Conservation (phyloP, 2,113 vertebrate species). For the Nesoenas mayeri region DNA sequence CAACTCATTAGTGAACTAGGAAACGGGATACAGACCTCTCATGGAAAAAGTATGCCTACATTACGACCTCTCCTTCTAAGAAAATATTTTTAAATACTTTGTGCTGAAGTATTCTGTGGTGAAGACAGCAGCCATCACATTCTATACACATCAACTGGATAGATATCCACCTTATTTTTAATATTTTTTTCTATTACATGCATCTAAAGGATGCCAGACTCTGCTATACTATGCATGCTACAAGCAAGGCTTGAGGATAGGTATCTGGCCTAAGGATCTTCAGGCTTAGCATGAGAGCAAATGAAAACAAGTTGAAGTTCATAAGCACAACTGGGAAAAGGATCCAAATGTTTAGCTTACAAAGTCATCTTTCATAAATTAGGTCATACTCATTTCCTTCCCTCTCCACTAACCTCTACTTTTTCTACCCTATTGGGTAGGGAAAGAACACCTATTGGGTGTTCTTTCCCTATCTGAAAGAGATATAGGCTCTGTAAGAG, state of each 20-base stretch:
- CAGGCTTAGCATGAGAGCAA: not conserved
- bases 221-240: not conserved
- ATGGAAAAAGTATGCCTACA: not conserved
- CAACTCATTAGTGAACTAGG: not conserved
- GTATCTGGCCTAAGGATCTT: not conserved
- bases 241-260: not conserved
- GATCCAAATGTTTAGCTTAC: not conserved
- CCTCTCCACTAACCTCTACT: not conserved
- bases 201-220: not conserved
- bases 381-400: not conserved
- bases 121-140: not conserved
- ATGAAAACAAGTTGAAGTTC: not conserved
- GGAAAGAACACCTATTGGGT: rapidly evolving
- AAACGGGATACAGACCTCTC: not conserved
- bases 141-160: not conserved
- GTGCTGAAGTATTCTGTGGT: not conserved
- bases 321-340: not conserved
- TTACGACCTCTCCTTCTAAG: not conserved
- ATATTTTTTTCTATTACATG: not conserved
- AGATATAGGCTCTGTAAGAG: not conserved
- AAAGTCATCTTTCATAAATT: not conserved
- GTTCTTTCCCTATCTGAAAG: not conserved
- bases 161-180: not conserved
- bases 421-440: not conserved
- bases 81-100: not conserved